These are phyloP conservation scores for Ophion slaviceki DNA, from an alignment of 2,888 invertebrate genomes.

Conservation along the genomic window DNA sequence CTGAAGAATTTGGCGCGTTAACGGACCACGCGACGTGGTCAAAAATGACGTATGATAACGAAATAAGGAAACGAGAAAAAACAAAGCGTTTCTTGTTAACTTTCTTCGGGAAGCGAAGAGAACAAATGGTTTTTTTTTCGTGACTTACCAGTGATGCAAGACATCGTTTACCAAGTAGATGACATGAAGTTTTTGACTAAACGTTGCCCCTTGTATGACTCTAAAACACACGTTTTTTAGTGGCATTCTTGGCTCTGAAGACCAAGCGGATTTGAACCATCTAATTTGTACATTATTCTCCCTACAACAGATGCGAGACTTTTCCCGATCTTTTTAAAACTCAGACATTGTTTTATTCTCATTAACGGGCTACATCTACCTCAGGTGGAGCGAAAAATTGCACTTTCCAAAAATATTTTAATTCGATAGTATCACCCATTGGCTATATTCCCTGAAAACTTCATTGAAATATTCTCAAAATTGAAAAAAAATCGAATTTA, in stretches of 20 bases:
- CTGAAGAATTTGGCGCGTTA: constrained; percentile 84
- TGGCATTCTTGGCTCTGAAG: constrained; percentile 8
- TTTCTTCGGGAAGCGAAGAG: neutral
- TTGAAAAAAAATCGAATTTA: too few relatives aligned
- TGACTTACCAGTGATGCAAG: constrained; percentile 96
- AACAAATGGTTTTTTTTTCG: constrained; percentile 23
- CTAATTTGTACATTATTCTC: neutral
- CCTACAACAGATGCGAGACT: neutral
- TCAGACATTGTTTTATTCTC: neutral
- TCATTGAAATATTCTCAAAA: too few relatives aligned
- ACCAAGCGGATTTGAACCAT: constrained; percentile 8
- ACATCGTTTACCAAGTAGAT: constrained; percentile 99
- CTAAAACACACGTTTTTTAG: constrained; percentile 82
- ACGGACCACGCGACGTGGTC: neutral
- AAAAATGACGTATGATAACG: neutral
- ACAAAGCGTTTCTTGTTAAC: neutral
- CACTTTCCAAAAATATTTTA: too few relatives aligned
- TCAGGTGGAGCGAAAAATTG: too few relatives aligned
- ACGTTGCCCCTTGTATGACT: constrained; percentile 88
- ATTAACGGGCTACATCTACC: neutral
- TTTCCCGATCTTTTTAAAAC: neutral
- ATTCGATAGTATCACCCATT: too few relatives aligned
- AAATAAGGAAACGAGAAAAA: neutral
- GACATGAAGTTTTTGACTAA: constrained; percentile 97
- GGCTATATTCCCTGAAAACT: too few relatives aligned